Evolutionary conservation across 2,113 vertebrate species (phyloP), one percentile per base, ranked within the genome.

Genomic region (Festucalex cinctus): DNA sequence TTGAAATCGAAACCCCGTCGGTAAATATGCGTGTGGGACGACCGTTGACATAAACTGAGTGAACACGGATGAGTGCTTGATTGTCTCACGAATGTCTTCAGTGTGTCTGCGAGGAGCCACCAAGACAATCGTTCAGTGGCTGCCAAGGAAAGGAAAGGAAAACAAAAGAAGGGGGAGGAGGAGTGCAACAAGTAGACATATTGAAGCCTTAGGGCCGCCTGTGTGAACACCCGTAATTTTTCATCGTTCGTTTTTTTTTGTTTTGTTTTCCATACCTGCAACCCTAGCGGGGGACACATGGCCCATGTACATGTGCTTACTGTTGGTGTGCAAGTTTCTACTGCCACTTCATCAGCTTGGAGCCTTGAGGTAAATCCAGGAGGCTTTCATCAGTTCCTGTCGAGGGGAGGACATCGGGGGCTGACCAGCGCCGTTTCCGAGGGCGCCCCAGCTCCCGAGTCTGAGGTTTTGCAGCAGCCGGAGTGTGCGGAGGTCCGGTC

Each of bases 391-490:
- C 79, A 75, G 73, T 82, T 77, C 75, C 73, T 9, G 68, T 73
- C 63, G 82, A 69, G 63, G 72, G 68, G 65, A 81, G 76, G 68
- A 82, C 65, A 70, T 91, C 92, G 0, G 92, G 91, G 57, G 92
- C 92, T 16, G 92, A 93, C 90, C 91, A 91, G 56, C 88, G 92
- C 63, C 92, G 83, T 49, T 92, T 93, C 57, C 91, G 89, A 24
- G 73, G 76, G 37, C 78, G 86, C 10, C 83, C 70, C 59, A 68
- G 73, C 72, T 80, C 85, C 78, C 69, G 76, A 68, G 63, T 20
- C 1, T 69, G 70, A 43, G 79, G 71, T 19, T 67, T 79, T 37
- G 64, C 58, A 8, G 64, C 65, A 8, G 64, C 65, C 49, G 36
- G 60, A 7, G 66, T 1, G 7, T 65, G 66, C 1, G 66, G 73